phyloP scores from a whole-genome alignment of 2,888 invertebrate genomes.

The Andrena dorsata region DNA sequence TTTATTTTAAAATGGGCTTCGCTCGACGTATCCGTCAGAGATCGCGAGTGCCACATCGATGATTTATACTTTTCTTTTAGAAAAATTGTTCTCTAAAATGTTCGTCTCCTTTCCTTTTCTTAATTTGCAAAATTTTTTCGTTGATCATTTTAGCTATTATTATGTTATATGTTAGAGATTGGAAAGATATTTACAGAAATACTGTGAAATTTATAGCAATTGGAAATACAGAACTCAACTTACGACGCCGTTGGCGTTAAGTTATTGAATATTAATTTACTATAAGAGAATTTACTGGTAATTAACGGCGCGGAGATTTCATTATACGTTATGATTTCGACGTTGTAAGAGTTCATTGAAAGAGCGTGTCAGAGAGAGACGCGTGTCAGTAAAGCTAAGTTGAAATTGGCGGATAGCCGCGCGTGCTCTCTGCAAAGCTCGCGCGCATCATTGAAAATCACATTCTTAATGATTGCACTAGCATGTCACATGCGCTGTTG shows the following conservation, averaged over 20 bases:
- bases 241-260: too few relatives aligned
- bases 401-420: conserved; percentile 41
- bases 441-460: conserved; percentile 24
- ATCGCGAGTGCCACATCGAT: background rate
- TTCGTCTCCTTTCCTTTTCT: too few relatives aligned
- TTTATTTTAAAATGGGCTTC: conserved; percentile 12
- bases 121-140: too few relatives aligned
- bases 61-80: background rate
- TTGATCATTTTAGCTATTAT: too few relatives aligned
- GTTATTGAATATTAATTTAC: too few relatives aligned
- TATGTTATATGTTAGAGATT: too few relatives aligned
- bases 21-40: background rate
- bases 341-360: conserved; percentile 56
- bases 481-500: conserved; percentile 32
- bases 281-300: too few relatives aligned
- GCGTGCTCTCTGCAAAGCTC: conserved; percentile 13
- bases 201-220: too few relatives aligned
- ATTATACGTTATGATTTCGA: conserved; percentile 1
- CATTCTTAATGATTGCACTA: conserved; percentile 62
- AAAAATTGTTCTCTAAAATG: too few relatives aligned
- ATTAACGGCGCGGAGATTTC: background rate
- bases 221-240: too few relatives aligned
- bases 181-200: too few relatives aligned
- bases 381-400: conserved; percentile 52
- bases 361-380: conserved; percentile 10